Evolutionary conservation across 2,888 invertebrate species (phyloP).

Genomic region (Lomographa bimaculata): DNA sequence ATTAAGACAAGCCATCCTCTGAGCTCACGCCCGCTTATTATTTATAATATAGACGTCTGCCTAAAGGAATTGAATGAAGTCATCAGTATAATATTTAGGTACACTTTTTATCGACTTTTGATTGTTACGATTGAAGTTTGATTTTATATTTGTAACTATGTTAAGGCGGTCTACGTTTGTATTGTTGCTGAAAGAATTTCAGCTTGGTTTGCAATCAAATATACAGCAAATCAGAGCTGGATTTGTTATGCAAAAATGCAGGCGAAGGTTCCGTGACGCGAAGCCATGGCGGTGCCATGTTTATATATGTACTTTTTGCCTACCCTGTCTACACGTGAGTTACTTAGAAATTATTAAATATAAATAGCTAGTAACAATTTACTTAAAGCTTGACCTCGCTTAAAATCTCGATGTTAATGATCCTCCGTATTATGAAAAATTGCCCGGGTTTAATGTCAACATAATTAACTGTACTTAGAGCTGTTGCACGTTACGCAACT

Average conservation of each 20-base stretch:
- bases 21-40: conserved; percentile 81
- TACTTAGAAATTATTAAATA: conserved; percentile 56
- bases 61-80: conserved; percentile 79
- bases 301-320: conserved; percentile 71
- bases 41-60: conserved; percentile 82
- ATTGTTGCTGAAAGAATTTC: conserved; percentile 1
- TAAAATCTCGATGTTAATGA: conserved; percentile 17
- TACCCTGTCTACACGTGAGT: conserved; percentile 51
- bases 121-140: conserved; percentile 5
- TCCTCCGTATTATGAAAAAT: conserved; percentile 10
- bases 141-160: conserved; percentile 6
- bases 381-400: conserved; percentile 26
- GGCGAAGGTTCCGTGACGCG: conserved; percentile 73
- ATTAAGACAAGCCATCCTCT: conserved; percentile 74
- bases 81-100: conserved; percentile 53
- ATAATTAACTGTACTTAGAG: conserved; percentile 50
- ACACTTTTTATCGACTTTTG: conserved; percentile 31
- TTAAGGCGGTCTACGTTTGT: no score
- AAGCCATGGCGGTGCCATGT: conserved; percentile 65
- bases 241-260: conserved; percentile 79
- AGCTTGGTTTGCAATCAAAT: no score
- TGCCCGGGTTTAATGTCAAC: conserved; percentile 35
- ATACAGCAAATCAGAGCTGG: conserved; percentile 64
- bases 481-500: conserved; percentile 56
- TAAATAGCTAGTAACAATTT: conserved; percentile 39